These are phyloP conservation scores for Clinocottus analis DNA, from an alignment of 2,113 vertebrate species.

Conservation along the genomic window DNA sequence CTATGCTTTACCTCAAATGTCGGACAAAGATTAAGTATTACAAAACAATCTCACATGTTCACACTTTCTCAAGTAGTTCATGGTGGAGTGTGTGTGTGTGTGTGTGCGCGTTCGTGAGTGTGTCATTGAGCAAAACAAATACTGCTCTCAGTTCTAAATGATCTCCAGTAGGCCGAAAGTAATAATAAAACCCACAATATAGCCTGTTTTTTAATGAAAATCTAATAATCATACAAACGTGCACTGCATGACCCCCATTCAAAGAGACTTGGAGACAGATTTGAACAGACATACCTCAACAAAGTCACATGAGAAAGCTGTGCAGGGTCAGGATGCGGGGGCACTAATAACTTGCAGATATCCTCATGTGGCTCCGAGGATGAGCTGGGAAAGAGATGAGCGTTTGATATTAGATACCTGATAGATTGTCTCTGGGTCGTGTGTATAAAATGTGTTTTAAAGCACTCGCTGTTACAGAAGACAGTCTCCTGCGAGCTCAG, in stretches of 20 bases:
- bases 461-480: slow-evolving; percentile 30
- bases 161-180: slow-evolving; percentile 12
- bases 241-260: slow-evolving; percentile 22
- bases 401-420: slow-evolving; percentile 57
- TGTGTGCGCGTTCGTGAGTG: background rate
- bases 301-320: slow-evolving; percentile 60
- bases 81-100: slow-evolving; percentile 4
- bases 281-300: slow-evolving; percentile 32
- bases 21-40: slow-evolving; percentile 39
- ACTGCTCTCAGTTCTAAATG: background rate
- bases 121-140: slow-evolving; percentile 33
- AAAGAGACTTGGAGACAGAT: slow-evolving; percentile 36
- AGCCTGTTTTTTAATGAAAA: slow-evolving; percentile 18
- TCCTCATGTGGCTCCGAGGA: slow-evolving; percentile 43
- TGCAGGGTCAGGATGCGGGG: slow-evolving; percentile 43
- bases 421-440: slow-evolving; percentile 35
- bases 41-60: no score
- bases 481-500: slow-evolving; percentile 25
- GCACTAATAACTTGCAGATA: slow-evolving; percentile 68
- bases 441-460: slow-evolving; percentile 26
- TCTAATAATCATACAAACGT: slow-evolving; percentile 29
- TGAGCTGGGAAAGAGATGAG: slow-evolving; percentile 47
- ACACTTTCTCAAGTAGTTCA: slow-evolving; percentile 22
- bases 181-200: slow-evolving; percentile 11
- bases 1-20: slow-evolving; percentile 10